Evolutionary conservation across 2,797 vertebrate species (phyloP), one percentile per base, ranked within the genome.

Genomic region (Tiaroga cobitis): DNA sequence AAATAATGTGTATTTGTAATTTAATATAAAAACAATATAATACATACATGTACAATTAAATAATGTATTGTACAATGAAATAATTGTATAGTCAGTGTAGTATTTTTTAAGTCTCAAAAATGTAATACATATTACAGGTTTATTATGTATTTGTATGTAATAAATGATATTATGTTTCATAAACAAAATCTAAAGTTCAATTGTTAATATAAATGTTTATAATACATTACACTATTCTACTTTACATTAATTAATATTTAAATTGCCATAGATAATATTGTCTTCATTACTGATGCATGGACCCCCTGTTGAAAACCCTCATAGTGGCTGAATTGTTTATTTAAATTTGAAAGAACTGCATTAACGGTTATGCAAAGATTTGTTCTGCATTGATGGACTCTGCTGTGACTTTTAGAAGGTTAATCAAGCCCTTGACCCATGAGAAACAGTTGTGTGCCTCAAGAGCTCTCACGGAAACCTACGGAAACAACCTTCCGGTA

Each of bases 401-500:
- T 59, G 9, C n/a, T 5, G 49, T 84, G 83, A 79, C 74, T 59
- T 84, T 59, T 70, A 69, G 51, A 34, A 79, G 83, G 83, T 79
- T 84, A 84, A 84, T 59, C 65, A 84, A 84, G 83, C 39, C 46
- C 65, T 61, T 78, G 83, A 84, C 83, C 83, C 51, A 18, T n/a
- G 39, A 49, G 75, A 72, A 84, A 72, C 10, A 26, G 19, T 16
- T 39, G 32, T 29, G 32, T 76, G 61, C 49, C 43, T 16, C 69
- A 37, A 59, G 37, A 74, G 21, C 29, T 68, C 78, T 59, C 69
- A 59, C 9, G 4, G 37, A 80, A 63, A 73, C 29, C 82, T 51
- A 67, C 5, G 51, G 59, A 67, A 83, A 43, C 65, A 84, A 49
- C 83, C 76, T 79, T 84, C 70, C 37, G n/a, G 51, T 83, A 16